These are phyloP conservation scores for Quadriops clusia DNA, from an alignment of 2,888 invertebrate species.

Conservation along the genomic window DNA sequence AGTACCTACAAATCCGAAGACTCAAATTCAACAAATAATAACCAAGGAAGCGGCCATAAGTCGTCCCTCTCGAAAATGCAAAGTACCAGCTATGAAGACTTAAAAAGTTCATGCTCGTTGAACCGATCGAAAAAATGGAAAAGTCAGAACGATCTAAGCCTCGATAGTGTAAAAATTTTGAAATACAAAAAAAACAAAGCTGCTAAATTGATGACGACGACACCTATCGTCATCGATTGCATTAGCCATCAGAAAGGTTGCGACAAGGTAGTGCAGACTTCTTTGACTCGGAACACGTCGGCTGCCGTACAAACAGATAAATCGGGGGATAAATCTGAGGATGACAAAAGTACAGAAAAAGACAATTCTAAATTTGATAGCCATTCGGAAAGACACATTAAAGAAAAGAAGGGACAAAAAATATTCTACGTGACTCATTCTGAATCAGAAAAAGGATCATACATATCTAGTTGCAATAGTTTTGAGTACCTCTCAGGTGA, in stretches of 20 bases:
- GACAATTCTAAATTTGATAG: too few species aligned
- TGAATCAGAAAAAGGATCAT: constrained; percentile 12
- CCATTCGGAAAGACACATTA: too few species aligned
- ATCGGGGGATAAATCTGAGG: constrained; percentile 3
- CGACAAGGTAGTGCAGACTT: constrained; percentile 17
- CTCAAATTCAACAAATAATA: too few species aligned
- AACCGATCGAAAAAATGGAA: too few species aligned
- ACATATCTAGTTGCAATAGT: constrained; percentile 51
- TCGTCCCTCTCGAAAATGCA: too few species aligned
- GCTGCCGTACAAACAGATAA: constrained; percentile 20
- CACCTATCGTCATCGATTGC: constrained; percentile 16
- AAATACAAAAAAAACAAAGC: constrained; percentile 12
- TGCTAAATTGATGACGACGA: constrained; percentile 13
- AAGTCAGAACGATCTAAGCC: too few species aligned
- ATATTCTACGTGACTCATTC: constrained; percentile 14
- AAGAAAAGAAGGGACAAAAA: neutral
- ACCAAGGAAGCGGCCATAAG: too few species aligned
- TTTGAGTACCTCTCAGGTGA: constrained; percentile 52
- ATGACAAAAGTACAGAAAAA: constrained; percentile 1
- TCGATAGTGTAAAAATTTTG: too few species aligned
- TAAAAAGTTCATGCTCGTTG: too few species aligned
- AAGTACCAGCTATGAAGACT: too few species aligned
- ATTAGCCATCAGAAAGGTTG: constrained; percentile 4
- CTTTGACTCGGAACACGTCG: constrained; percentile 12
- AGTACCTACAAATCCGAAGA: too few species aligned